Base-by-base conservation (phyloP, 2,113 vertebrate genomes). In the Miniopterus natalensis region DNA sequence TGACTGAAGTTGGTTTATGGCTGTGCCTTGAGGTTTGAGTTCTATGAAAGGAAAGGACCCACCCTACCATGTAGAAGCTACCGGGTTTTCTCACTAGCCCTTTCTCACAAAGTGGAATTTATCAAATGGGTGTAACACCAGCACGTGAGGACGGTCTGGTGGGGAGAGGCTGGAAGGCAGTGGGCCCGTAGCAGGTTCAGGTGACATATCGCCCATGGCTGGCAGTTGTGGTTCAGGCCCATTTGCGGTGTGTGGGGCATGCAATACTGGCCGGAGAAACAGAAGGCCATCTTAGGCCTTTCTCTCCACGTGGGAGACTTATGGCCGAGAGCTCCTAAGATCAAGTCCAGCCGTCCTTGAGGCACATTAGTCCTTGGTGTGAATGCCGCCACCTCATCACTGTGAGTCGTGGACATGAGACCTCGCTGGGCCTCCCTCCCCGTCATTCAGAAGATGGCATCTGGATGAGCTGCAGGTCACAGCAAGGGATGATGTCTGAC, bases 1-100 rank as follows among this genome's bases (percentile, higher is more conserved):
- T 92, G 79, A 77, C 25, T 81, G 59, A 75, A 75, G 40, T 84
- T 89, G 40, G 47, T 66, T 94, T 90, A 87, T 66, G 65, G 61
- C 29, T 87, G 17, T 93, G 40, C 63, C 57, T 84, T 77, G 92
- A 61, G 45, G 40, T 78, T 23, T 92, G 70, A 95, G 47, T 9
- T 61, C 23, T 17, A 65, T 75, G 86, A 75, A 78, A 94, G 47
- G 42, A 92, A 85, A 87, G 8, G 51, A 51, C 75, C 75, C 23
- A 77, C 8, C 1, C 21, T 89, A 42, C 63, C 47, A 27, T 21
- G 53, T 47, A 83, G 51, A 57, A 59, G 15, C 9, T 49, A 18
- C 2, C 23, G 17, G 17, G 47, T 6, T 17, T 81, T 31, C 8
- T 25, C 84, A 11, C 59, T 13, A 57, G 17, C 15, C 66, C 29